A percentile compares a stretch with the other conserved stretches of the same genome.
Conservation (phyloP, 2,888 invertebrate genomes). For the Tetanocera ferruginea region DNA sequence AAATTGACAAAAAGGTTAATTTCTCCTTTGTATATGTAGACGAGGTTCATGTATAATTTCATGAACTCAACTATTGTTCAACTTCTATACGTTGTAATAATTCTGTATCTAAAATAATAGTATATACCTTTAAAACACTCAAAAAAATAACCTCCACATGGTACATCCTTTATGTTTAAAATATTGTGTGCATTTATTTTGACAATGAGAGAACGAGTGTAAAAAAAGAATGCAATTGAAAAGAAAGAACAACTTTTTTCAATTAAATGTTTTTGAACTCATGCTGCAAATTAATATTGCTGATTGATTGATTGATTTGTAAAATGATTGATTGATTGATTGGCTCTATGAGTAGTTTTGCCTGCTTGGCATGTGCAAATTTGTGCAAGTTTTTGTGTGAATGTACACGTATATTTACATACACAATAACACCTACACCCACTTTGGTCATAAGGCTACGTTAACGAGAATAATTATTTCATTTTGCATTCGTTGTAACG, state of each 20-base stretch:
- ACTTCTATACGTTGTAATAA: too few species aligned
- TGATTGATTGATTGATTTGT: constrained; percentile 26
- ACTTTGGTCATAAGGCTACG: too few species aligned
- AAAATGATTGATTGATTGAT: background rate
- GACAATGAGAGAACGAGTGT: background rate
- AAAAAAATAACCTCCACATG: too few species aligned
- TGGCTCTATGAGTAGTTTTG: background rate
- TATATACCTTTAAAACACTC: too few species aligned
- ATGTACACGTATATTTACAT: background rate
- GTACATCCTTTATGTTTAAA: too few species aligned
- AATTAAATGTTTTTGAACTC: background rate
- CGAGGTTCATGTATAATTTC: too few species aligned
- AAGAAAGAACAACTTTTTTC: background rate
- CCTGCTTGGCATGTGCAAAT: background rate
- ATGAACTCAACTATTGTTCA: too few species aligned
- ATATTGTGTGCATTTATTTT: background rate
- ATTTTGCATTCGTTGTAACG: too few species aligned
- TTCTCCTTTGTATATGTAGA: too few species aligned
- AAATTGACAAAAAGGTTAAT: too few species aligned
- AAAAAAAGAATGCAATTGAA: background rate
- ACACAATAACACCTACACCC: background rate
- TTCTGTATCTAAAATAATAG: too few species aligned
- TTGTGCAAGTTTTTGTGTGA: background rate
- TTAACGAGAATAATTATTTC: too few species aligned
- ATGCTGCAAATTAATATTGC: constrained; percentile 11